These are phyloP conservation scores for Aphidius colemani DNA, from an alignment of 2,888 invertebrate species.

Conservation along the genomic window DNA sequence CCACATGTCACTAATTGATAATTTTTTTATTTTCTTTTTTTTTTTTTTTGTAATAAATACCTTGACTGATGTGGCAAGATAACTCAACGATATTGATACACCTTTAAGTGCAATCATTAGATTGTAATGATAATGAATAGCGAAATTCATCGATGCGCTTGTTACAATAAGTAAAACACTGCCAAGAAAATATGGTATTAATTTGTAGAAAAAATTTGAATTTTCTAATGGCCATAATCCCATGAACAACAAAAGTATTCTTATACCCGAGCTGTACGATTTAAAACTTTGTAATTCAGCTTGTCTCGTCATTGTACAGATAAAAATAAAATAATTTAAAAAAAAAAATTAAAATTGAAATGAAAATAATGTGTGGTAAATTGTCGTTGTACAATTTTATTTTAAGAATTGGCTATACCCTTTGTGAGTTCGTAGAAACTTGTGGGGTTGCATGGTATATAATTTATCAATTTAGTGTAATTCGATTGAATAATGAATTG, in stretches of 20 bases:
- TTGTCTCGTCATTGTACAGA: constrained; percentile 15
- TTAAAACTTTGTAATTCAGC: constrained; percentile 23
- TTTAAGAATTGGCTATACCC: too few relatives aligned
- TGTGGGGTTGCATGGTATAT: too few relatives aligned
- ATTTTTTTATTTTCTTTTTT: too few relatives aligned
- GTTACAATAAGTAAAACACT: constrained; percentile 4
- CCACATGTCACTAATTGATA: too few relatives aligned
- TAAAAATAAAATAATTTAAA: not conserved
- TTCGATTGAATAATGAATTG: too few relatives aligned
- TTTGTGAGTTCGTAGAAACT: too few relatives aligned
- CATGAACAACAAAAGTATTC: constrained; percentile 18
- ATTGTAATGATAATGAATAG: constrained; percentile 23
- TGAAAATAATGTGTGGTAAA: too few relatives aligned
- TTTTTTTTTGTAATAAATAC: constrained; percentile 3
- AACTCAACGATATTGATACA: constrained; percentile 29
- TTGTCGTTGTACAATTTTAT: too few relatives aligned
- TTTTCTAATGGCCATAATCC: constrained; percentile 28
- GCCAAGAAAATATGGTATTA: constrained; percentile 11
- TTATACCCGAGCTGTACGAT: constrained; percentile 22
- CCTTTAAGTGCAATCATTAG: constrained; percentile 30
- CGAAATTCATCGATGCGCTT: constrained; percentile 29
- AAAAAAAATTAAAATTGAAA: too few relatives aligned
- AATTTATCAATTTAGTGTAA: too few relatives aligned
- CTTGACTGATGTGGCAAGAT: constrained; percentile 19
- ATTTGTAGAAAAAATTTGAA: constrained; percentile 18